Base-by-base conservation (phyloP, 2,888 invertebrate genomes). In the Octonoba sinensis region DNA sequence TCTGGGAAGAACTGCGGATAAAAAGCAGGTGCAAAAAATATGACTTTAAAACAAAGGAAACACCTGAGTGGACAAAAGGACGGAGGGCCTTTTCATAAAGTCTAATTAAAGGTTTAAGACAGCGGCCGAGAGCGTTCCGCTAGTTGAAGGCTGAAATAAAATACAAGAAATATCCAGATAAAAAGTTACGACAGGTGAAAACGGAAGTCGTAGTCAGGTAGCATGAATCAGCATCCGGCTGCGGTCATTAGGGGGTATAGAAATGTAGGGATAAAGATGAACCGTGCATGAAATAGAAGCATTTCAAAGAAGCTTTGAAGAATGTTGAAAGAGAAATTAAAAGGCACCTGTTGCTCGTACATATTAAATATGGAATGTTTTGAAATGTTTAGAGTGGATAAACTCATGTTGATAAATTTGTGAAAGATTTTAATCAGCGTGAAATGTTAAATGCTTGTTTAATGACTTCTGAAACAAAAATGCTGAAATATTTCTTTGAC, bases 141-240 rank as follows among this genome's bases (percentile, higher is more conserved):
- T 70, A 54, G 54, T 65, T 20, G 64, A 24, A 62, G 64, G 62
- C 57, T 64, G 15, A 67, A 67, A 67, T 27, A 20, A 57, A 60
- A 79, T 65, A 73, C 67, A 73, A 62, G 51, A 15, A 49, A 36
- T 36, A 36, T 36, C 36, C 36, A 36, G 8, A 8, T 36, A 36
- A 36, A 36, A 36, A 36, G 36, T 36, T 49, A 51, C 51, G 65
- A 74, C 51, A 64, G 66, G 62, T 69, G 81, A 57, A 81, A 74
- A 74, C 69, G 81, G 81, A 79, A 79, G 73, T 54, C 51, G 67
- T 54, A 67, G 72, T 67, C 81, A 81, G 62, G 51, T 64, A 81
- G 74, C 81, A 74, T 81, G 81, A 70, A 69, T 62, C 64, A 49
- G 36, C 81, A 81, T 81, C 81, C 81, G 81, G 81, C 70, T 60